These are phyloP conservation scores for Diaphora mendica DNA, from an alignment of 2,888 invertebrate genomes.

Conservation along the genomic window DNA sequence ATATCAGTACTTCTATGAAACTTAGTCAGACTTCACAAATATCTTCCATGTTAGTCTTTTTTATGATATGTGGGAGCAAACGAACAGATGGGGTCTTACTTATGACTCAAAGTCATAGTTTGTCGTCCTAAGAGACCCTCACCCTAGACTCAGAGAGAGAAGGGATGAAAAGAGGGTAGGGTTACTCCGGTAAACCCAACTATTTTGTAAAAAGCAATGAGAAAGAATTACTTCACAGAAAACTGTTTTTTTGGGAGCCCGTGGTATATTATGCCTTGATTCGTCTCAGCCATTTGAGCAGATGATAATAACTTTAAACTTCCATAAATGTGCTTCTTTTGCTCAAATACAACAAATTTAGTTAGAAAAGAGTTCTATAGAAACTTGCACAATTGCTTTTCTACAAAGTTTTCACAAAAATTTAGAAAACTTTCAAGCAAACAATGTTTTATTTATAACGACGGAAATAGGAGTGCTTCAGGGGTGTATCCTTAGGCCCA, in stretches of 20 bases:
- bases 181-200: no score
- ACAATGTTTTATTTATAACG: slow-evolving; percentile 20
- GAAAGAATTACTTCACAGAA: no score
- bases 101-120: no score
- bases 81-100: no score
- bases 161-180: no score
- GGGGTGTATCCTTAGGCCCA: neutral
- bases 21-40: neutral
- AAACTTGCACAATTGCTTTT: neutral
- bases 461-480: slow-evolving; percentile 7
- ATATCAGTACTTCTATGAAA: neutral
- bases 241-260: no score
- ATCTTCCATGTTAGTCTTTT: neutral
- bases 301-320: neutral
- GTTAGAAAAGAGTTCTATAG: neutral
- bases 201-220: no score
- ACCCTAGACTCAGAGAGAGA: no score
- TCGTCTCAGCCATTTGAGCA: neutral
- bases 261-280: neutral
- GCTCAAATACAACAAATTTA: neutral
- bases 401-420: neutral
- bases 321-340: neutral
- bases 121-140: no score
- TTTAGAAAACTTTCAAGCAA: slow-evolving; percentile 7
- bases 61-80: no score